These are phyloP conservation scores for roundworm (Caenorhabditis elegans) DNA, from an alignment of 1,140 invertebrate species.

Conservation along the genomic window WBcel235 BX284606.5:12506501-12507000, in stretches of 20 bases:
- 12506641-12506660: neutral
- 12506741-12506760: neutral
- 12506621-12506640: neutral
- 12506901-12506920: neutral
- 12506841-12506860: neutral
- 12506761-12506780: neutral
- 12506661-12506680: neutral
- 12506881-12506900: neutral
- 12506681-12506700: neutral
- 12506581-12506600: too few relatives aligned
- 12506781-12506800: neutral
- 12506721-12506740: neutral
- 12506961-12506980: slow-evolving; percentile 25
- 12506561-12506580: too few relatives aligned
- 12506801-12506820: too few relatives aligned
- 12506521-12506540: too few relatives aligned
- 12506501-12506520: too few relatives aligned
- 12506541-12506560: too few relatives aligned
- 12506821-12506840: neutral
- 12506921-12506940: neutral
- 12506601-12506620: too few relatives aligned
- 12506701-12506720: neutral
- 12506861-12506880: neutral
- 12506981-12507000: slow-evolving; percentile 18
- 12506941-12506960: slow-evolving; percentile 19